Base-by-base conservation (phyloP, 92 coral and sea anemone genomes). In the Phenganax stokvisi region DNA sequence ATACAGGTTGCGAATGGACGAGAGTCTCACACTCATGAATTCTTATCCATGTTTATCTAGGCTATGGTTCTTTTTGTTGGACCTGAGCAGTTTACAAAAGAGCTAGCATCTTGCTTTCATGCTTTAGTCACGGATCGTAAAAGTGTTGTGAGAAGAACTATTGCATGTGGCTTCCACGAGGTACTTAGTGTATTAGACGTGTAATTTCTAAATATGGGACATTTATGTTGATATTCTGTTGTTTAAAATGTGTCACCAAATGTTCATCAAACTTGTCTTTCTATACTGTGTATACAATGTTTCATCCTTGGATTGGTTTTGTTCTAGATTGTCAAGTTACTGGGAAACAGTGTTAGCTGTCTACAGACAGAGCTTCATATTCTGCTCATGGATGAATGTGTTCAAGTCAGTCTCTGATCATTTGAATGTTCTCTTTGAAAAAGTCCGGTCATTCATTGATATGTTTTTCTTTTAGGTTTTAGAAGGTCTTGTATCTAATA, bases 121-220 rank as follows among this genome's bases (percentile, higher is more conserved):
- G 85, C 92, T 15, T 92, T 96, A 58, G 97, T 91, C 57, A 93
- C 91, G 71, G 99, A 96, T 89, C 96, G 97, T 47, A 97, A 96
- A 87, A 92, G 89, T 13, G 76, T 96, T 29, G 99, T 96, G 65
- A 90, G 99, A 66, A 83, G 99, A 68, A 96, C 99, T 84, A 89
- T 96, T 72, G 93, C 97, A 6, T 96, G 92, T 92, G 99, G 99
- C 27, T 90, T 96, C 76, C 99, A 96, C 80, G 99, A 96, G 97
- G 99, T 79, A 58, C 27, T n/a, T 1, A 0, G 31, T 65, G 10
- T 65, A 9, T 65, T 65, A 10, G 15, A 65, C 27, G 0, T 65
- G 71, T 65, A 10, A 2, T 28, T 44, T 65, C 7, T 15, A 0
- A 17, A 17, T 65, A 11, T 65, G 25, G 30, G 28, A 12, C 16